These are phyloP conservation scores for Megalopta genalis DNA, from an alignment of 1,140 invertebrate species.

Conservation along the genomic window DNA sequence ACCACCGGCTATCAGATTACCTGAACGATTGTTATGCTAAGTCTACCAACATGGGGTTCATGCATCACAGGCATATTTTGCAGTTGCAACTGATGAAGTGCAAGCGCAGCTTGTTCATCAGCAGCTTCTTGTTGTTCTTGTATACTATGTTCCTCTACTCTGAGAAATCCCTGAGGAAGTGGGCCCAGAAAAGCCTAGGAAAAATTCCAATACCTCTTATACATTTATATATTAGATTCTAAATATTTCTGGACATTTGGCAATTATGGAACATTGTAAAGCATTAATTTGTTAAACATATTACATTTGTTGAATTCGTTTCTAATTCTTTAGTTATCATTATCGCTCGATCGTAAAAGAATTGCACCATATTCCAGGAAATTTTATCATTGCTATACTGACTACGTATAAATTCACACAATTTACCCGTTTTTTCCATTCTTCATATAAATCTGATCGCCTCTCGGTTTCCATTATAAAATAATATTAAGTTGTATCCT, in stretches of 20 bases:
- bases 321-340: background rate
- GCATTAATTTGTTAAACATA: background rate
- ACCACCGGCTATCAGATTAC: conserved; percentile 72
- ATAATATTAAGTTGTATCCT: background rate
- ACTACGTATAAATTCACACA: conserved; percentile 22
- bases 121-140: conserved; percentile 86
- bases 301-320: background rate
- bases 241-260: too few species aligned
- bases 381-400: conserved; percentile 25
- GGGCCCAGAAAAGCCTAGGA: conserved; percentile 88
- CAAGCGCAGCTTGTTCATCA: conserved; percentile 90
- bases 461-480: conserved; percentile 68
- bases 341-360: background rate
- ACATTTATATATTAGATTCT: background rate
- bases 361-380: conserved; percentile 25
- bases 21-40: conserved; percentile 91
- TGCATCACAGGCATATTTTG: conserved; percentile 82
- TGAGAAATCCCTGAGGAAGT: conserved; percentile 90
- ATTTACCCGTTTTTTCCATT: conserved; percentile 78
- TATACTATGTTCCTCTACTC: conserved; percentile 81
- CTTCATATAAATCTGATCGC: conserved; percentile 70
- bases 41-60: conserved; percentile 82
- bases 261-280: background rate
- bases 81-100: conserved; percentile 86
- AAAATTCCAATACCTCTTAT: conserved; percentile 9